Evolutionary conservation across 2,888 invertebrate species (phyloP).

Genomic region (Lobophora halterata): DNA sequence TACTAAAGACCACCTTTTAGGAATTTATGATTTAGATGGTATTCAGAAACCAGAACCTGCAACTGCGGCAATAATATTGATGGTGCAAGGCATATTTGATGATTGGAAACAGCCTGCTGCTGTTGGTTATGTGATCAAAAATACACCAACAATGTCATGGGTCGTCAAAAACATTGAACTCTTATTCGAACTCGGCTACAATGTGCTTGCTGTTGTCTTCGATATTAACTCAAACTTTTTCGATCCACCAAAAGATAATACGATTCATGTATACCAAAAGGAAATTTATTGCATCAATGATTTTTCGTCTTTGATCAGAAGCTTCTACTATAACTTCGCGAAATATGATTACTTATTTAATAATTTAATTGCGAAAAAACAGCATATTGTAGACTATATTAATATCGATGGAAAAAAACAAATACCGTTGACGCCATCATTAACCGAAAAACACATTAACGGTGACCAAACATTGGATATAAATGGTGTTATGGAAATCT

Average conservation of each 20-base stretch:
- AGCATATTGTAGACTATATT: constrained; percentile 16
- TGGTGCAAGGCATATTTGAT: constrained; percentile 20
- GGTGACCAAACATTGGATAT: constrained; percentile 12
- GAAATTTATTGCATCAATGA: constrained; percentile 18
- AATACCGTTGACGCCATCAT: constrained; percentile 17
- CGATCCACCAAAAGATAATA: not conserved
- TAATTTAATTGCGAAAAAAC: not conserved
- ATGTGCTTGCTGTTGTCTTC: constrained; percentile 19
- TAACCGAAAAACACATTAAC: constrained; percentile 15
- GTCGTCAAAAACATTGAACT: constrained; percentile 10
- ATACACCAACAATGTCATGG: constrained; percentile 13
- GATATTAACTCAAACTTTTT: constrained; percentile 10
- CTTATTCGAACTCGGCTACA: constrained; percentile 15
- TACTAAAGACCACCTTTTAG: constrained; percentile 19
- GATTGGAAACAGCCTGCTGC: constrained; percentile 26
- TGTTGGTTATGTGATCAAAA: constrained; percentile 15
- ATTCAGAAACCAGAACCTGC: constrained; percentile 20
- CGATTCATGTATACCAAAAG: not conserved
- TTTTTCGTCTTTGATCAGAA: constrained; percentile 13
- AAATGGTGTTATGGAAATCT: constrained; percentile 16
- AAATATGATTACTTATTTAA: constrained; percentile 13
- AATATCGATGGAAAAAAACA: constrained; percentile 12
- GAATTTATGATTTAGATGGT: constrained; percentile 19
- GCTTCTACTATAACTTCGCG: constrained; percentile 18
- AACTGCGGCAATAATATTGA: constrained; percentile 18